Base-by-base conservation (phyloP, 2,797 vertebrate genomes). In the Rhinichthys osculus region DNA sequence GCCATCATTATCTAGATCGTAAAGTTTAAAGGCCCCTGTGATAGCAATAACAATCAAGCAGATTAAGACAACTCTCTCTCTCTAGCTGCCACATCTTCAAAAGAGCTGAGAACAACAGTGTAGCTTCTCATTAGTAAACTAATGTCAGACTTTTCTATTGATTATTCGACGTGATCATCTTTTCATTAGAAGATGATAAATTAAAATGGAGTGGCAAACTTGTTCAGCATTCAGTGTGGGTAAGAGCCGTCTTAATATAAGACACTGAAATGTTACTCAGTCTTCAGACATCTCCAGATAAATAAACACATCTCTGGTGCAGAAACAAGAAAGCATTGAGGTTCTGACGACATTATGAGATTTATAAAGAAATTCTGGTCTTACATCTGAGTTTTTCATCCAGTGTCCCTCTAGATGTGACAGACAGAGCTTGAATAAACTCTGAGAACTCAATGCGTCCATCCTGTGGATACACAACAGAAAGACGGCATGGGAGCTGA, bases 361-460 rank as follows among this genome's bases (percentile, higher is more conserved):
- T 71, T 27, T 21, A 42, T 59, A 64, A 83, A 74, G 54, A n/a
- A 47, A 33, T 78, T 44, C 19, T 44, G 59, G 38, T 52, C 96
- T 98, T 95, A 99, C 98, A 99, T 94, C 98, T 95, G 88, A 99
- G 93, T 93, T 99, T 99, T 93, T 99, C 98, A 2, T 99, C 98
- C 93, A 99, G 94, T 0, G 98, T 99, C 8, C 98, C 98, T 64
- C 98, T 94, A 3, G 98, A 99, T 84, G 98, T 99, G 90, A 99
- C 98, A 0, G 98, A 99, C 92, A 99, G 93, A 0, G 98, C 98
- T 94, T 99, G 98, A 94, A 99, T 99, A 93, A 99, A 99, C 93
- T 99, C 98, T 0, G 98, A 97, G 90, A 99, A 99, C 93, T 99
- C 98, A 3, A 99, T 99, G 90, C 97, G 96, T 87, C 98, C 98